Conservation (phyloP, 2,113 vertebrate genomes). For the Tinamus guttatus region DNA sequence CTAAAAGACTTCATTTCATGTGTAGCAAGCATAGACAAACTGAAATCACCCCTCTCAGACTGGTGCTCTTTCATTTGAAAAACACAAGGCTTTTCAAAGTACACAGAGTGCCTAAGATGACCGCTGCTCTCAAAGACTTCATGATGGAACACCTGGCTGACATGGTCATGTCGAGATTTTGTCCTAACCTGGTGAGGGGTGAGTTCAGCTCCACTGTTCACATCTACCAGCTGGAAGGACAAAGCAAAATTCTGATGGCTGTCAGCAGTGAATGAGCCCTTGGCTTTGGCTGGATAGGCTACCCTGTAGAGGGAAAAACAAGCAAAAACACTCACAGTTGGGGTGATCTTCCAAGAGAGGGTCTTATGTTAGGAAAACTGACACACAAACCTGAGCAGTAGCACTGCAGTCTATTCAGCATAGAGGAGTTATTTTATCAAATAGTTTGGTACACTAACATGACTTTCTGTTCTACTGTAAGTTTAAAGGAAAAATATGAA, state of each 20-base stretch:
- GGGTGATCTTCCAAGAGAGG: neutral
- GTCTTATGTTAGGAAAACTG: rapidly evolving
- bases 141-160: neutral
- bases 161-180: neutral
- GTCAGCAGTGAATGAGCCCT: conserved; percentile 91
- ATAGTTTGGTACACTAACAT: neutral
- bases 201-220: conserved; percentile 92
- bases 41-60: neutral
- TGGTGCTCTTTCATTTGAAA: neutral
- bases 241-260: conserved; percentile 98
- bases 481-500: neutral
- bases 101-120: neutral
- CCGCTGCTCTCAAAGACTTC: no score
- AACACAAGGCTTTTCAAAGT: neutral
- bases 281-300: conserved; percentile 91
- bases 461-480: neutral
- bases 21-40: neutral
- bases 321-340: neutral
- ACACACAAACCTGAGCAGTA: neutral
- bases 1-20: neutral
- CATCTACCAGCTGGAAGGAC: conserved; percentile 93
- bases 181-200: conserved; percentile 93
- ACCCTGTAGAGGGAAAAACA: conserved; percentile 79
- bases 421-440: neutral
- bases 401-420: neutral